Evolutionary conservation across 2,113 vertebrate genomes (phyloP).

Genomic region (Pseudorectes ferrugineus): DNA sequence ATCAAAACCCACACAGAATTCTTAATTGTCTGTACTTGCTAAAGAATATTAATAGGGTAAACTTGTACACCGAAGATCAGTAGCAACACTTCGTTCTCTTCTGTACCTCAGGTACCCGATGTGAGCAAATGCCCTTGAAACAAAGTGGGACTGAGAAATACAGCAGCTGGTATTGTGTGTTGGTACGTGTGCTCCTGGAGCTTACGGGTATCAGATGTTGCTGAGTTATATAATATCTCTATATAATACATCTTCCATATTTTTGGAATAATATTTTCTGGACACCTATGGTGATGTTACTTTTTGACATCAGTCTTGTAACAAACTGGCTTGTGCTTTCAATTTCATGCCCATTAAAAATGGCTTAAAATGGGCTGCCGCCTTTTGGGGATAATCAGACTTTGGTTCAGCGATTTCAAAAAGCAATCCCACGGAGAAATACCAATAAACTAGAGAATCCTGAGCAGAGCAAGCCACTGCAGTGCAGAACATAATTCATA

Average conservation of each 20-base stretch:
- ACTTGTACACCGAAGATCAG: background rate
- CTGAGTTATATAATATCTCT: background rate
- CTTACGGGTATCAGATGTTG: background rate
- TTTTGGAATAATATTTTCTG: background rate
- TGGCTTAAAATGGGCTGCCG: background rate
- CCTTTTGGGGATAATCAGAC: background rate
- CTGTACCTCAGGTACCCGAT: background rate
- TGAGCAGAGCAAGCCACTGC: conserved; percentile 29
- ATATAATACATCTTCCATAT: background rate
- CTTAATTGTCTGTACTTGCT: background rate
- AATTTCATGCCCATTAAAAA: background rate
- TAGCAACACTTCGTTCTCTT: background rate
- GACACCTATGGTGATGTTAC: background rate
- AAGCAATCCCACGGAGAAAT: background rate
- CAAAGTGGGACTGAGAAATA: background rate
- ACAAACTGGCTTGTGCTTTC: background rate
- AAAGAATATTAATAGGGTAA: background rate
- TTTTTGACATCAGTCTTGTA: background rate
- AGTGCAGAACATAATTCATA: conserved; percentile 58
- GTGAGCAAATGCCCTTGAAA: background rate
- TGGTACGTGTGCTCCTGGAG: background rate
- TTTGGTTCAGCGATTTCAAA: background rate
- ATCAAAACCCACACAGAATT: background rate
- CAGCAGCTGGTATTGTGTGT: background rate
- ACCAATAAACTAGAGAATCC: background rate